phyloP scores from a whole-genome alignment of 2,888 invertebrate species.

The Pandemis cinnamomeana region DNA sequence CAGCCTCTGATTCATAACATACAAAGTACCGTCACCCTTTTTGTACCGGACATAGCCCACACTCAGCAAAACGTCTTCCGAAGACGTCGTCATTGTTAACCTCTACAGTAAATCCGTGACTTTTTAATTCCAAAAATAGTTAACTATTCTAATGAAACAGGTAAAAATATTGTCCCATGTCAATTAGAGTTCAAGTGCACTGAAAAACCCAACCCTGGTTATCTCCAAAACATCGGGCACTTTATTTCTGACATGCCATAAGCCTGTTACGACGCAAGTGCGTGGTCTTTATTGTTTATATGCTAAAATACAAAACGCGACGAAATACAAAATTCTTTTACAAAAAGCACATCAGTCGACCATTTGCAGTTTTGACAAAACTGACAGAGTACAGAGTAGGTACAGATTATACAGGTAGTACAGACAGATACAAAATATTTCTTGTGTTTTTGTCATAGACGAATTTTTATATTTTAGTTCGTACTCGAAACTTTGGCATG shows the following conservation, averaged over 20 bases:
- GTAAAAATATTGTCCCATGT: slow-evolving; percentile 36
- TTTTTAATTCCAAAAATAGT: slow-evolving; percentile 20
- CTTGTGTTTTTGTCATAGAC: slow-evolving; percentile 49
- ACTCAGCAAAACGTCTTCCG: slow-evolving; percentile 97
- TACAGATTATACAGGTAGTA: neutral
- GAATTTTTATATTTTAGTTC: neutral
- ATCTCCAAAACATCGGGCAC: slow-evolving; percentile 5
- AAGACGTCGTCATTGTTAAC: slow-evolving; percentile 90
- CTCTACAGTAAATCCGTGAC: slow-evolving; percentile 3
- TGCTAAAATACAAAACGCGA: slow-evolving; percentile 55
- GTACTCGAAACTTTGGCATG: neutral
- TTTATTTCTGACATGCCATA: slow-evolving; percentile 1
- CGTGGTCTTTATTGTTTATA: slow-evolving; percentile 38
- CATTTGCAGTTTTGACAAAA: slow-evolving; percentile 66
- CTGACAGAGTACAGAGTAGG: slow-evolving; percentile 18
- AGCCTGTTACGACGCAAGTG: slow-evolving; percentile 1
- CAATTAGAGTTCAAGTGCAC: slow-evolving; percentile 32
- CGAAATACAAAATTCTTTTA: slow-evolving; percentile 61
- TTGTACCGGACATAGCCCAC: slow-evolving; percentile 96
- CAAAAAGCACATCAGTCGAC: slow-evolving; percentile 71
- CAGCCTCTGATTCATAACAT: slow-evolving; percentile 97
- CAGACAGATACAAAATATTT: slow-evolving; percentile 10
- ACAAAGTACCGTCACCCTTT: slow-evolving; percentile 97
- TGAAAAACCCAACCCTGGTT: slow-evolving; percentile 1
- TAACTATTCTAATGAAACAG: slow-evolving; percentile 23